Evolutionary conservation across 1,140 invertebrate genomes (phyloP), one percentile per base, ranked within the genome.

Genomic region (Caenorhabditis elegans): DNA sequence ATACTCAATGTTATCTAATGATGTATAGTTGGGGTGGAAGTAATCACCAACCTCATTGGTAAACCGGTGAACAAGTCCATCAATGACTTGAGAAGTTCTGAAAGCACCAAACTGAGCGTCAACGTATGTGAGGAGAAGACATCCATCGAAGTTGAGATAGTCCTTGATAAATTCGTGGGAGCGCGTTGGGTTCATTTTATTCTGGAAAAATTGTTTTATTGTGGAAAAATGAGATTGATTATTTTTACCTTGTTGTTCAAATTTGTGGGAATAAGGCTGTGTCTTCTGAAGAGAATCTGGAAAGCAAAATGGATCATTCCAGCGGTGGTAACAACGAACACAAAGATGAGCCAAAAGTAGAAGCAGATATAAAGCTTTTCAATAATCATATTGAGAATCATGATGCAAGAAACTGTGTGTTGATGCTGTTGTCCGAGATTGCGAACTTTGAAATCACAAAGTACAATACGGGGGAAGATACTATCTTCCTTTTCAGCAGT

Each of bases 341-440:
- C 31, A 84, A 49, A 70, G 34, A 70, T 70, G 60, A 70, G 60
- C 86, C 86, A 86, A 17, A 48, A 85, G 70, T 84, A 86, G 24
- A 86, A 28, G 34, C 43, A 85, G 22, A 85, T 76, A 51, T 87
- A 86, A 36, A 86, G 53, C 60, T 86, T 86, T 31, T 86, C 86
- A 65, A 86, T 87, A 47, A 86, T 77, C 86, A 86, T 85, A 53
- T 86, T 87, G 26, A 79, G 22, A 17, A 51, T 60, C 47, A 86
- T 82, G 26, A 87, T 84, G 78, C 86, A 86, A 47, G 87, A 86
- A 10, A 87, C 80, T n/a, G 84, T 85, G 47, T 86, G 60, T n/a
- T 39, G 19, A 11, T 19, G 47, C 70, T 81, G 43, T 34, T 70
- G 55, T 65, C 47, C 34, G 22, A 70, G 34, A 2, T 79, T 55